Evolutionary conservation across 1,140 invertebrate species (phyloP), one percentile per base, ranked within the genome.

Genomic region (Prorops nasuta): DNA sequence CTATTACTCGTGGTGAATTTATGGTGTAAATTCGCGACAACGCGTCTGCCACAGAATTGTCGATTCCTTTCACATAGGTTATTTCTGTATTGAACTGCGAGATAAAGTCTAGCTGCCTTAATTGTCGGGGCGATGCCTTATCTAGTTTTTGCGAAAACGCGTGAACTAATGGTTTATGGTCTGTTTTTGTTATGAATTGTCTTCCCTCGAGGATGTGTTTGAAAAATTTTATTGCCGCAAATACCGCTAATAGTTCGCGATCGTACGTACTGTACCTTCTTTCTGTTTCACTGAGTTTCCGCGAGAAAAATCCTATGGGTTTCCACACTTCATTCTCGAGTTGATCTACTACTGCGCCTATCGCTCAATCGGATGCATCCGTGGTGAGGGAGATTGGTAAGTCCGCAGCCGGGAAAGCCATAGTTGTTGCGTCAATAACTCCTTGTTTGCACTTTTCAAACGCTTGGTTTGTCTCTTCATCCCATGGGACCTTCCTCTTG

Each of bases 221-320:
- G n/a, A n/a, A n/a, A n/a, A n/a, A n/a, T n/a, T n/a, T n/a, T n/a
- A n/a, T n/a, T n/a, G n/a, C n/a, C n/a, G n/a, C n/a, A n/a, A n/a
- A n/a, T n/a, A n/a, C n/a, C n/a, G n/a, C n/a, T n/a, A n/a, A n/a
- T n/a, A n/a, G n/a, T n/a, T n/a, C n/a, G n/a, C n/a, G n/a, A n/a
- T n/a, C 60, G 46, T 72, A 74, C 1, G 64, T 53, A 17, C 18
- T 41, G 35, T 68, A 68, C 17, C 56, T 58, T 6, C 7, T 34
- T 40, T 74, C 44, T 8, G 66, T n/a, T 22, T 44, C 10, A 10
- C 34, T 58, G 10, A 76, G 44, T 53, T 66, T 70, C 35, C 52
- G 61, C 7, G 67, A 75, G 43, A 68, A 74, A 50, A 76, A 79
- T 17, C 39, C 69, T 1, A 77, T 36, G 12, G 72, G 73, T 55